Base-by-base conservation (phyloP, 2,888 invertebrate genomes). In the Pasiphila rectangulata region DNA sequence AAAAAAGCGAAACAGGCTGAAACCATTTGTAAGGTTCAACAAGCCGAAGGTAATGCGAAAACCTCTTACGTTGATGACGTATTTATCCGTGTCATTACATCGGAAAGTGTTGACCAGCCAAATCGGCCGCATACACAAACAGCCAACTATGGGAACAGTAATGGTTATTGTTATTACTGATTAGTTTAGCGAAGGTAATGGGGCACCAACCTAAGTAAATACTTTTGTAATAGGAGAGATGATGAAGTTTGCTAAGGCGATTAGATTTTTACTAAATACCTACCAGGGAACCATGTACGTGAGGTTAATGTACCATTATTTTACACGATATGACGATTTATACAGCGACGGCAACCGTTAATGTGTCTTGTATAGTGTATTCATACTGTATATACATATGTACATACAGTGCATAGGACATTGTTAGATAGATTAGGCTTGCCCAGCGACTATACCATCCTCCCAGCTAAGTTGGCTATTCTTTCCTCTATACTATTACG, bases 41-140 rank as follows among this genome's bases (percentile, higher is more conserved):
- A 19, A 47, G 41, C 41, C 20, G 24, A 12, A 9, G 23, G 19
- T 23, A 37, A 42, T 24, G 30, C 32, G 40, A 40, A 12, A 46
- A 7, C 21, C 30, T 34, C n/a, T 39, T 32, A 48, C 27, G 48
- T 43, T 44, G 45, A 46, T 41, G 47, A 47, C 37, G 46, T 57
- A 59, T 62, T 62, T 59, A 53, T 51, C 40, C 46, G 39, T 13
- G 47, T 54, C 58, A 59, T 65, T 61, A 61, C 44, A 37, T 36
- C 32, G 42, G 17, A 38, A 45, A 59, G 59, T 61, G 62, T 64
- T 69, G 61, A 63, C 63, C 59, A 41, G 39, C 50, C 47, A 56
- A 69, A 71, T 70, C 65, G 57, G 58, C 37, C 45, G 48, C 51
- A 52, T 54, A 56, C 55, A 61, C 50, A 68, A 63, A 67, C 61